Base-by-base conservation (phyloP, 2,888 invertebrate species). In the Adelphocoris suturalis region DNA sequence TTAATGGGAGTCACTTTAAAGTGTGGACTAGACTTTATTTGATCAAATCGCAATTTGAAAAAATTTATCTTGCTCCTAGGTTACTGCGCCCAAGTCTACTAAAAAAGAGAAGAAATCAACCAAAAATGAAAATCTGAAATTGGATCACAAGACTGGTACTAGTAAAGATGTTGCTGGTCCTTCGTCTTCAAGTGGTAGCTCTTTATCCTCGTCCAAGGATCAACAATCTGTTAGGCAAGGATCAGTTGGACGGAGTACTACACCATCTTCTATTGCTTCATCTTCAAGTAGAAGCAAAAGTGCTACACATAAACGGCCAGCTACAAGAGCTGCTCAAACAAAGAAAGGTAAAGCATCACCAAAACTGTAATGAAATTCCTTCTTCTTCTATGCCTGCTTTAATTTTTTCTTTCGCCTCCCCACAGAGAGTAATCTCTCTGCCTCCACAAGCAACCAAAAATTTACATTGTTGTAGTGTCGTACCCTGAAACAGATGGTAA, bases 261-360 rank as follows among this genome's bases (percentile, higher is more conserved):
- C 96, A 0, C 96, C 96, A 0, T 94, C 95, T 0, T 96, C 95
- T 68, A 94, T 95, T 13, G 95, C 95, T 1, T 95, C 95, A 12
- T 94, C 95, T 7, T 95, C 95, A 4, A 95, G 95, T 86, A 94
- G 96, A 81, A 96, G 95, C 0, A 96, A 96, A 91, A 95, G 75
- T 13, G 55, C 90, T n/a, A 46, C 80, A n/a, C 61, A 27, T 13
- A 91, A 89, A 28, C 90, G 91, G 28, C 80, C 91, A 16, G 28
- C 47, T 28, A 91, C 90, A 9, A 88, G 90, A 68, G 86, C 91
- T 14, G 68, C 89, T 28, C 82, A 90, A 14, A 46, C 85, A 19
- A 90, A 90, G 86, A 90, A 84, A 90, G 90, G 90, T 90, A 78
- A 27, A 11, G 0, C 13, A 16, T 52, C 7, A 37, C 37, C n/a